Evolutionary conservation across 2,888 invertebrate genomes (phyloP).

Genomic region (Liposcelis brunnea): DNA sequence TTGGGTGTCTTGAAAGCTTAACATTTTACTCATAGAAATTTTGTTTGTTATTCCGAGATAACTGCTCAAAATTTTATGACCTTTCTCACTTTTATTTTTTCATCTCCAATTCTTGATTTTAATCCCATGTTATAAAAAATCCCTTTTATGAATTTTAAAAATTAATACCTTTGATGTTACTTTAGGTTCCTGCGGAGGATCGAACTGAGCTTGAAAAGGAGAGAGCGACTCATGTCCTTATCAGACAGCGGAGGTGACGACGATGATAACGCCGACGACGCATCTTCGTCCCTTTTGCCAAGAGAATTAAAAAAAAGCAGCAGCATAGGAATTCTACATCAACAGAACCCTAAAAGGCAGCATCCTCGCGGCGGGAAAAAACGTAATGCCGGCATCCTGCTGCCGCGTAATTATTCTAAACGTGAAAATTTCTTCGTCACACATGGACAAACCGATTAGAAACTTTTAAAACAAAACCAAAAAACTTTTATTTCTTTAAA

Average conservation of each 20-base stretch:
- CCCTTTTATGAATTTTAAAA: no score
- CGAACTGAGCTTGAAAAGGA: constrained; percentile 51
- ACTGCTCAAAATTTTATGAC: no score
- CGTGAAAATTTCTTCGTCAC: background rate
- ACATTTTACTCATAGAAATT: no score
- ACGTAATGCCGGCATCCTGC: background rate
- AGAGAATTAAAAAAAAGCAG: constrained; percentile 30
- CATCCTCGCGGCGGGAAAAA: background rate
- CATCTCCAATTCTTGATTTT: no score
- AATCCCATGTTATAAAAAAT: no score
- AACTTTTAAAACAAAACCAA: background rate
- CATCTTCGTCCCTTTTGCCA: constrained; percentile 47
- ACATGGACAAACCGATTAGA: constrained; percentile 7
- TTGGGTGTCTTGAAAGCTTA: no score
- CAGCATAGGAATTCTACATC: constrained; percentile 25
- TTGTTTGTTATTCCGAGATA: no score
- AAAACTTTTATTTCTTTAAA: background rate
- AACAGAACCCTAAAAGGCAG: background rate
- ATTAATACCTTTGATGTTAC: background rate
- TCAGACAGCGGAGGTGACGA: constrained; percentile 32
- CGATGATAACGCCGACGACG: constrained; percentile 42
- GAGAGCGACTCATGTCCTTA: constrained; percentile 35
- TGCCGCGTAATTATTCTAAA: background rate
- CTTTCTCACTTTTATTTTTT: no score
- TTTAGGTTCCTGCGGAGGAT: constrained; percentile 49